Percentiles rank a stretch among this genome's conserved stretches.
These are phyloP conservation scores for Trypoxylon attenuatum DNA, from an alignment of 2,888 invertebrate genomes.

Conservation along the genomic window DNA sequence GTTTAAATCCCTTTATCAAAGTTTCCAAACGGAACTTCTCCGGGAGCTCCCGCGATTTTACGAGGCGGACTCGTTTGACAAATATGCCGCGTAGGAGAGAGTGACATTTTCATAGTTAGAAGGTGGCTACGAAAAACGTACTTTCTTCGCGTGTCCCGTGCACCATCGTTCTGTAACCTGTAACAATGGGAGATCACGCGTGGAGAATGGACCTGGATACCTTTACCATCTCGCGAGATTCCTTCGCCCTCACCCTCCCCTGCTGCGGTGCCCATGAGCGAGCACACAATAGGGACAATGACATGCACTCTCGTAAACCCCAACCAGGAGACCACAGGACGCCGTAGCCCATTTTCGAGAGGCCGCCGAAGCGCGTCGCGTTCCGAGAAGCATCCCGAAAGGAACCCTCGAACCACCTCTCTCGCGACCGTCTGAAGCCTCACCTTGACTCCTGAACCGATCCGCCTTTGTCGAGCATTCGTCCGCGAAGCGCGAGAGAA, in stretches of 20 bases:
- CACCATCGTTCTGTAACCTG: conserved; percentile 2
- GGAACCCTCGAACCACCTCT: conserved; percentile 7
- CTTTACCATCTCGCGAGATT: conserved; percentile 32
- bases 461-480: no score
- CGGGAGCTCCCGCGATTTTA: no score
- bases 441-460: no score
- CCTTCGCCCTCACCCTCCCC: conserved; percentile 23
- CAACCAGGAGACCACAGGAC: conserved; percentile 37
- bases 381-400: conserved; percentile 34
- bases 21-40: no score
- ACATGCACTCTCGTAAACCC: conserved; percentile 56
- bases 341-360: conserved; percentile 13
- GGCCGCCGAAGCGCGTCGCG: conserved; percentile 31
- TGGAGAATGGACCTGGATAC: conserved; percentile 33
- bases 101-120: no score
- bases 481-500: no score
- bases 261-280: conserved; percentile 30
- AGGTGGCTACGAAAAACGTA: no score
- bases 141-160: no score
- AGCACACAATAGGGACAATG: conserved; percentile 51
- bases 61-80: no score
- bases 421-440: no score
- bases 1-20: no score
- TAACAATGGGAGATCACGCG: conserved; percentile 47
- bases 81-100: no score